Conservation (phyloP, 2,797 vertebrate species). For the Perodicticus potto region DNA sequence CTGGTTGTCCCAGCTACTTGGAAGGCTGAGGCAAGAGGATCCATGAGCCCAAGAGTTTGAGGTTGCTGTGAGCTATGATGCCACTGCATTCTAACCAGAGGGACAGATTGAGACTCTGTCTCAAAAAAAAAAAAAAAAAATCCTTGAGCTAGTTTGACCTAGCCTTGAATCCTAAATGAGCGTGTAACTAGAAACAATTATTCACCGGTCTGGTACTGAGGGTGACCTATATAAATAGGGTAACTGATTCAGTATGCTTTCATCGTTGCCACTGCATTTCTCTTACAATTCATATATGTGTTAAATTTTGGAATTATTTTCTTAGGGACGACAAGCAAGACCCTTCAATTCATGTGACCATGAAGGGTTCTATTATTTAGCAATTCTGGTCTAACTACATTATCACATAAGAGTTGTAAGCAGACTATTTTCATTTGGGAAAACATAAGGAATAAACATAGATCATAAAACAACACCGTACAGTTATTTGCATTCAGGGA, state of each 20-base stretch:
- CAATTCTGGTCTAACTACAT: slow-evolving; percentile 50
- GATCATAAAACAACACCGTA: background rate
- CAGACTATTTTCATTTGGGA: slow-evolving; percentile 51
- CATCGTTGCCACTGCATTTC: slow-evolving; percentile 46
- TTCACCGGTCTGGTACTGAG: slow-evolving; percentile 27
- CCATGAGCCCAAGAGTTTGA: no score
- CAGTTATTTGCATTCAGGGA: background rate
- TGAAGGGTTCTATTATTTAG: slow-evolving; percentile 10
- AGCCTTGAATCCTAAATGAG: slow-evolving; percentile 18
- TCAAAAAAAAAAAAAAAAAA: no score
- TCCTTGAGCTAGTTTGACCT: no score
- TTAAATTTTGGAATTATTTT: slow-evolving; percentile 50
- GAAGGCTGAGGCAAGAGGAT: no score
- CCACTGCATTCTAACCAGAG: no score
- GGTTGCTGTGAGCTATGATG: no score
- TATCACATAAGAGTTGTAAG: slow-evolving; percentile 34
- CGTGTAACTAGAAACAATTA: background rate
- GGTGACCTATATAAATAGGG: background rate
- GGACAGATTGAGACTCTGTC: no score
- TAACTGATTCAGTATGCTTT: slow-evolving; percentile 44
- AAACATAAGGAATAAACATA: slow-evolving; percentile 41
- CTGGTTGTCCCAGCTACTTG: no score
- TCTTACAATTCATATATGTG: slow-evolving; percentile 25
- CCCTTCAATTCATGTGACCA: background rate
- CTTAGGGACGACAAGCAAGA: slow-evolving; percentile 36